These are phyloP conservation scores for Melierax canorus DNA, from an alignment of 2,113 vertebrate genomes.

Conservation along the genomic window DNA sequence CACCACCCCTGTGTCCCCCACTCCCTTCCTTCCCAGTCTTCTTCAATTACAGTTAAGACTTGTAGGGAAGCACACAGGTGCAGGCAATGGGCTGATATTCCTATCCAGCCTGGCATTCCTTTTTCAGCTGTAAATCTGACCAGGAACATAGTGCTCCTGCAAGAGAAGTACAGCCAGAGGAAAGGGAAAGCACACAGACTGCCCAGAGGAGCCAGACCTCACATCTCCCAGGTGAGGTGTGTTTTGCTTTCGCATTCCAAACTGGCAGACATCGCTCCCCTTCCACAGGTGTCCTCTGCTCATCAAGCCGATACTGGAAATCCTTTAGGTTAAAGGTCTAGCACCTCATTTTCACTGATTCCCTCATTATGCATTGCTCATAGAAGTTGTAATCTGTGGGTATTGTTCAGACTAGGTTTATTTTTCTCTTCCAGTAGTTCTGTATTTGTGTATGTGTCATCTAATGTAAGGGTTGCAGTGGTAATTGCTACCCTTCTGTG, in stretches of 20 bases:
- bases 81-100: neutral
- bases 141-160: neutral
- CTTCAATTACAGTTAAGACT: neutral
- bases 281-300: neutral
- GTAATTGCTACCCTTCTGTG: neutral
- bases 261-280: neutral
- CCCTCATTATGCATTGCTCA: neutral
- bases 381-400: neutral
- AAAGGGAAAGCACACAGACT: neutral
- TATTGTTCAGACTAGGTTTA: neutral
- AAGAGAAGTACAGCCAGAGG: neutral
- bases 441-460: neutral
- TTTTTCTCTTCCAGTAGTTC: slow-evolving; percentile 15
- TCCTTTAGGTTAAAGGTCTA: neutral
- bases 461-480: neutral
- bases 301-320: neutral
- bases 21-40: neutral
- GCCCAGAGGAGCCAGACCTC: neutral
- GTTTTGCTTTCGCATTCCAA: neutral
- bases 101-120: neutral
- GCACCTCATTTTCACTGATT: neutral
- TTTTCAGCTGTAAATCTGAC: neutral
- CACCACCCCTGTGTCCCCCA: accelerated
- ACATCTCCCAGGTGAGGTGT: neutral
- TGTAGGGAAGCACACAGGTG: neutral